Percentiles rank a stretch among this genome's conserved stretches.
phyloP scores from a whole-genome alignment of 2,888 invertebrate species.

The Oxycera nigricornis region DNA sequence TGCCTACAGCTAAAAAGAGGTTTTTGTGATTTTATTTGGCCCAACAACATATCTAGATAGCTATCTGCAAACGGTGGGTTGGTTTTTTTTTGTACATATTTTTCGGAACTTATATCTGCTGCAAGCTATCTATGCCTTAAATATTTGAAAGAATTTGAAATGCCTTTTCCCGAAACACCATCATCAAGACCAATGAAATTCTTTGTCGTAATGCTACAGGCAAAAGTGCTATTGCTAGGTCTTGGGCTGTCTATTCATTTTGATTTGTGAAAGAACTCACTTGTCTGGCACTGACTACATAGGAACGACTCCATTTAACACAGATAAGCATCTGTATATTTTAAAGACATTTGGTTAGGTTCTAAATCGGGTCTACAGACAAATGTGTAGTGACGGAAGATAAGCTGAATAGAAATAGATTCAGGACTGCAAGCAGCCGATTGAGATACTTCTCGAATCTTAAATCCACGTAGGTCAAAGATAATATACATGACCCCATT shows the following conservation, averaged over 20 bases:
- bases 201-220: constrained; percentile 22
- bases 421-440: no score
- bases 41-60: background rate
- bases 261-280: background rate
- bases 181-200: constrained; percentile 15
- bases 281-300: background rate
- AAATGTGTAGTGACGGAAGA: no score
- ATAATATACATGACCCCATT: no score
- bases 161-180: background rate
- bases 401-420: no score
- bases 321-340: background rate
- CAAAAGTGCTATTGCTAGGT: background rate
- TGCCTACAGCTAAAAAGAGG: background rate
- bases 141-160: constrained; percentile 3
- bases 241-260: background rate
- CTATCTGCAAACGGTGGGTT: background rate
- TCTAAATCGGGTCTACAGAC: no score
- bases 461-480: no score
- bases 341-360: background rate
- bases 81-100: background rate
- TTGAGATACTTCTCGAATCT: no score
- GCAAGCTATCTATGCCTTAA: background rate
- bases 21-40: background rate
- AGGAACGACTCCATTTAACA: background rate
- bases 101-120: background rate